Evolutionary conservation across 2,113 vertebrate genomes (phyloP), one percentile per base, ranked within the genome.

Genomic region (Saimiri boliviensis): DNA sequence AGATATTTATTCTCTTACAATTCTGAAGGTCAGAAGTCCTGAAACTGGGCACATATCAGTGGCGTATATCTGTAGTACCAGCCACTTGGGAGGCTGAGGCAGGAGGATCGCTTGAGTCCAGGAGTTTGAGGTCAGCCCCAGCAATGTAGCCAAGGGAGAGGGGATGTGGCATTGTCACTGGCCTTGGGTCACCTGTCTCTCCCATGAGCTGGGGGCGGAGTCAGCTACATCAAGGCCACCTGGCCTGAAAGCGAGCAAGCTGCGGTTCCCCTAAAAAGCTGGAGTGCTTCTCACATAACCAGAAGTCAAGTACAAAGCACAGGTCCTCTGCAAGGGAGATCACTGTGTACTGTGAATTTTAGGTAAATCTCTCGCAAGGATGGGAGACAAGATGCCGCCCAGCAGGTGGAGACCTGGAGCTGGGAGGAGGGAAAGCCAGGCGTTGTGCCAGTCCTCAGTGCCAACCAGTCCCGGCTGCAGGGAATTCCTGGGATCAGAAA

Each of bases 401-500:
- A 66, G 93, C 83, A 32, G 92, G 84, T 17, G 77, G 92, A 77
- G 83, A 73, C n/a, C 68, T 47, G 68, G 86, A 20, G 89, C 89
- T 4, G 70, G 76, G 90, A 42, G 63, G 47, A 56, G 35, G 86
- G 73, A 83, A 76, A 52, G 85, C 93, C 95, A 96, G 95, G 96
- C 82, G 0, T 0, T 32, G 84, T 82, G 89, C 96, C 97, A 94
- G 89, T 70, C 42, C 4, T 80, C 32, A 0, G n/a, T 58, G 93
- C 95, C 97, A 84, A 0, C 58, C 66, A 30, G 1, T 45, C 83
- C 95, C 40, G 35, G 92, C 95, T 76, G 93, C 81, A 81, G 86
- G 76, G 90, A 25, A 76, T 84, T 80, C 95, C 85, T 14, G 0
- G 94, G 58, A 93, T 96, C 94, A 86, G 86, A 92, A 94, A 97